A percentile compares a stretch with the other conserved stretches of the same genome.
Conservation (phyloP, 2,797 vertebrate genomes). For the Labeo calbasu region DNA sequence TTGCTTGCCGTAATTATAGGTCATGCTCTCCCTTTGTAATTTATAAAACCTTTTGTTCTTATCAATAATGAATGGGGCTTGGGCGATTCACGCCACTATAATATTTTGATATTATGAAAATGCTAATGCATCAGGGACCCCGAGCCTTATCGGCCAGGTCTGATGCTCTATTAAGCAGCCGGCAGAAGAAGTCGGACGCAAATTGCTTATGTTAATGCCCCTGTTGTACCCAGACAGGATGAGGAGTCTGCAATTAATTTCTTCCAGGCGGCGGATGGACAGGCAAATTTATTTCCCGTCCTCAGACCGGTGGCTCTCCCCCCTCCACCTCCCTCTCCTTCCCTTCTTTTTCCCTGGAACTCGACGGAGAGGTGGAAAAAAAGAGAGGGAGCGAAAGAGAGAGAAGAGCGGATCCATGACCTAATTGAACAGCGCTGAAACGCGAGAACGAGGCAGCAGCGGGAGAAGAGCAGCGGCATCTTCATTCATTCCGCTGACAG, state of each 20-base stretch:
- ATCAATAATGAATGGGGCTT: slow-evolving; percentile 97
- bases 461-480: slow-evolving; percentile 75
- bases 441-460: slow-evolving; percentile 61
- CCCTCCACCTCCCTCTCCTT: slow-evolving; percentile 15
- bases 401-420: slow-evolving; percentile 78
- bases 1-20: slow-evolving; percentile 99
- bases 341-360: slow-evolving; percentile 74
- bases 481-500: slow-evolving; percentile 94
- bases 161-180: slow-evolving; percentile 95
- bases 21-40: slow-evolving; percentile 95
- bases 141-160: slow-evolving; percentile 91
- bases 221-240: slow-evolving; percentile 95
- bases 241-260: slow-evolving; percentile 96
- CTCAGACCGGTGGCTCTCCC: slow-evolving; percentile 67
- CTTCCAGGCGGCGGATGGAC: slow-evolving; percentile 87
- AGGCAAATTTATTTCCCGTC: slow-evolving; percentile 93
- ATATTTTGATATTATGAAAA: slow-evolving; percentile 98
- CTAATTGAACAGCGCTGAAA: slow-evolving; percentile 82
- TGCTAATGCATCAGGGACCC: slow-evolving; percentile 88
- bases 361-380: slow-evolving; percentile 68
- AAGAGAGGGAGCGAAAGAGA: slow-evolving; percentile 34
- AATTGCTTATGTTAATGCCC: slow-evolving; percentile 99
- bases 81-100: slow-evolving; percentile 85
- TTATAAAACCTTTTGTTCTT: slow-evolving; percentile 96
- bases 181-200: slow-evolving; percentile 91